These are phyloP conservation scores for Seladonia tumulorum DNA, from an alignment of 2,888 invertebrate genomes.

Conservation along the genomic window DNA sequence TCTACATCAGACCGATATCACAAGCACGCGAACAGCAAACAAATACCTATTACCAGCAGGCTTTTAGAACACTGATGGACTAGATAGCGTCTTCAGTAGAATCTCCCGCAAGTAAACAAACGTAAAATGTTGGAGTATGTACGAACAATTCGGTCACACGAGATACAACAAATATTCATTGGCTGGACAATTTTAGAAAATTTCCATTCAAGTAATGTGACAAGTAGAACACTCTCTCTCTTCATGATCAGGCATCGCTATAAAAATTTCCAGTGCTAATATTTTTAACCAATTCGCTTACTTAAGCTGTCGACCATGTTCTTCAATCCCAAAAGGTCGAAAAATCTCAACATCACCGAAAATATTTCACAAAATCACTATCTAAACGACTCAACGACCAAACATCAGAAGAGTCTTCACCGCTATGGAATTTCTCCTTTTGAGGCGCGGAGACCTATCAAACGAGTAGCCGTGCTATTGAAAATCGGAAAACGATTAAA, in stretches of 20 bases:
- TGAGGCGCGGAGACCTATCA: not conserved
- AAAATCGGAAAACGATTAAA: slow-evolving; percentile 23
- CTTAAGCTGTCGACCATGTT: not conserved
- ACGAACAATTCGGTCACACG: no score
- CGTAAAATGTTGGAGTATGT: not conserved
- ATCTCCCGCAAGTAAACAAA: not conserved
- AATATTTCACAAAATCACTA: not conserved
- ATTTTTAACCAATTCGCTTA: not conserved
- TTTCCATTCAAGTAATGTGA: no score
- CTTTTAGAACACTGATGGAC: not conserved
- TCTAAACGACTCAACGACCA: not conserved
- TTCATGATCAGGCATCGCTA: not conserved
- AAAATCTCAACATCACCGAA: no score
- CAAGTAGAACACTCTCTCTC: no score
- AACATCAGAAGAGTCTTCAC: not conserved
- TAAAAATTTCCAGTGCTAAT: not conserved
- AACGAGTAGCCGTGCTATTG: not conserved
- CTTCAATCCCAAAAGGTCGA: no score
- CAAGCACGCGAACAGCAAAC: not conserved
- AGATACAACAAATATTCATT: no score
- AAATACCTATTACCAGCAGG: not conserved
- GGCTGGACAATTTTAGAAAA: not conserved
- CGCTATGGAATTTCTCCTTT: not conserved
- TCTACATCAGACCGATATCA: not conserved
- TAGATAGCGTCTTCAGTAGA: not conserved